Conservation (phyloP, 2,888 invertebrate genomes). For the Venusia cambrica region DNA sequence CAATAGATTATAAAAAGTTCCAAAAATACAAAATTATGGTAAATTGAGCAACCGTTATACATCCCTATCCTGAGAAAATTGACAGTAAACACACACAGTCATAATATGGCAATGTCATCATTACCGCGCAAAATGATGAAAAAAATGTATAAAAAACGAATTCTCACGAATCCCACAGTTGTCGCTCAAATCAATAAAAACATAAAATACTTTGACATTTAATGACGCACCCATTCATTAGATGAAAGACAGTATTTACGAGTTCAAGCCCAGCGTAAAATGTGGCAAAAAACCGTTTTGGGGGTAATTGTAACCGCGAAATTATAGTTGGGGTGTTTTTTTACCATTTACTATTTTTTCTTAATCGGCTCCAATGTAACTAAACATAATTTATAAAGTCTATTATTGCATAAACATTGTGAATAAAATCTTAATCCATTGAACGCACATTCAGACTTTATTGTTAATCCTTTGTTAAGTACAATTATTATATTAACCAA, state of each 20-base stretch:
- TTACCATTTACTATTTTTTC: constrained; percentile 7
- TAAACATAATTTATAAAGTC: no score
- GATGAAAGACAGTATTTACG: constrained; percentile 46
- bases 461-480: no score
- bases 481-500: no score
- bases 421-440: no score
- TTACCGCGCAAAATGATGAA: constrained; percentile 40
- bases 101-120: constrained; percentile 67
- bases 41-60: constrained; percentile 3
- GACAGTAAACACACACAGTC: constrained; percentile 37
- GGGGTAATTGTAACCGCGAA: constrained; percentile 57
- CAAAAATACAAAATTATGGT: no score
- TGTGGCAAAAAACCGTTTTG: constrained; percentile 39
- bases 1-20: no score
- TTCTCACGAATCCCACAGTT: constrained; percentile 59
- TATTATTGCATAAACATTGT: no score
- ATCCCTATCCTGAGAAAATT: constrained; percentile 38
- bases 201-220: constrained; percentile 75
- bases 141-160: constrained; percentile 34
- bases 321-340: constrained; percentile 32
- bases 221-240: constrained; percentile 58
- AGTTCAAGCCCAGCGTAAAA: constrained; percentile 51
- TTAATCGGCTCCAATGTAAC: no score
- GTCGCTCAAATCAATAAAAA: constrained; percentile 59
- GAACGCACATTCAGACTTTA: no score